phyloP scores from a whole-genome alignment of 2,113 vertebrate genomes.

The Donacobius atricapilla region DNA sequence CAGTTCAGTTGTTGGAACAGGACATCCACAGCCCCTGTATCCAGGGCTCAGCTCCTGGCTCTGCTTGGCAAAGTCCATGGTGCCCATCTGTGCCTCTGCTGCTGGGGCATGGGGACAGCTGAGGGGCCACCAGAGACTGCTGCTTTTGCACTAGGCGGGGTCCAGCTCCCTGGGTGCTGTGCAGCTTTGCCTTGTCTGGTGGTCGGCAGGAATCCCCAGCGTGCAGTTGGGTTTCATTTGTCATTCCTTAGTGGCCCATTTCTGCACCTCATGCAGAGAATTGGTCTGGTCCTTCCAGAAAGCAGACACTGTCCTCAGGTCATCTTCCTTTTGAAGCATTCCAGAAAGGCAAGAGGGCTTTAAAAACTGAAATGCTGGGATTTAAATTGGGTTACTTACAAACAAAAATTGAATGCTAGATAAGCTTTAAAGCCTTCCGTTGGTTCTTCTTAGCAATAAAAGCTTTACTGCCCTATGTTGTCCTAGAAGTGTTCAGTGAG shows the following conservation, averaged over 20 bases:
- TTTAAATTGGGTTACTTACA: not conserved
- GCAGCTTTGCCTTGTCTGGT: not conserved
- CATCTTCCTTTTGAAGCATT: conserved; percentile 41
- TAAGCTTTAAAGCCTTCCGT: not conserved
- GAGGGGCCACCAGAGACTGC: fast-evolving
- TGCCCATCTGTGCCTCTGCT: not conserved
- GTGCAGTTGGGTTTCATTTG: not conserved
- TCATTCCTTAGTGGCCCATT: not conserved
- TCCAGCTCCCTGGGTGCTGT: not conserved
- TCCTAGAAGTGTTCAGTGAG: not conserved
- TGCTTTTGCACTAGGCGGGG: not conserved
- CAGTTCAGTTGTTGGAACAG: not conserved
- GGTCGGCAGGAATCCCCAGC: not conserved
- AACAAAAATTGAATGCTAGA: not conserved
- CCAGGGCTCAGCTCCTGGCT: not conserved
- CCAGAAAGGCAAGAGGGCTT: not conserved
- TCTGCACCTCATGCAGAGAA: not conserved
- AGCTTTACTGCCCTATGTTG: not conserved
- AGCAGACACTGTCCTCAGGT: conserved; percentile 28
- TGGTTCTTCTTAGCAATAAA: conserved; percentile 18
- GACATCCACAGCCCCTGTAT: not conserved
- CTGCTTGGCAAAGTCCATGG: not conserved
- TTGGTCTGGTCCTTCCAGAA: not conserved
- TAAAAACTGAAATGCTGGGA: conserved; percentile 2
- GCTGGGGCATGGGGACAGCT: not conserved